Conservation (phyloP, 2,888 invertebrate genomes). For the Synergus laeviventris region DNA sequence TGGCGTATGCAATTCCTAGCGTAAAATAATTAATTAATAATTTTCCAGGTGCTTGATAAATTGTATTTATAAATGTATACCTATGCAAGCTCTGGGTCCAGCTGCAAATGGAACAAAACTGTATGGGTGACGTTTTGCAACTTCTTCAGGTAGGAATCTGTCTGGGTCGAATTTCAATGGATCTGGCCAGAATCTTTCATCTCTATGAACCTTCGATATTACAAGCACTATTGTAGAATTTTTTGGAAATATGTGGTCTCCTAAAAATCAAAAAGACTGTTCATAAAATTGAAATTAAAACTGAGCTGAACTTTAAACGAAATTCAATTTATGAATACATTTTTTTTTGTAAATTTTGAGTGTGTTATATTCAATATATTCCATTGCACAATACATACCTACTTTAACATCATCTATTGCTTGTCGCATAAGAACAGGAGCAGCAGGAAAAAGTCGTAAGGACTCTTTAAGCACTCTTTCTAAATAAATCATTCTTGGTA, state of each 20-base stretch:
- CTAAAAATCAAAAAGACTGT: no score
- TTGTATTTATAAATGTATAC: not conserved
- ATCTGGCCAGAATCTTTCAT: not conserved
- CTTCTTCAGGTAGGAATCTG: not conserved
- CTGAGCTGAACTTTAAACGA: no score
- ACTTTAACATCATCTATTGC: not conserved
- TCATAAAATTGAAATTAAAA: no score
- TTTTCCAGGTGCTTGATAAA: no score
- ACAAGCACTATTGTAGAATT: not conserved
- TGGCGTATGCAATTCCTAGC: not conserved
- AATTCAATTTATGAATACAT: no score
- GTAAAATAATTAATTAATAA: no score
- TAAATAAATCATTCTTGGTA: not conserved
- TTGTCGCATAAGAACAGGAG: not conserved
- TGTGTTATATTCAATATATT: no score
- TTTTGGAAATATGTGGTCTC: not conserved
- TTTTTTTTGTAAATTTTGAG: no score
- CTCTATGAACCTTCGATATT: not conserved
- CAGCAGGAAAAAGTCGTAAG: conserved; percentile 20
- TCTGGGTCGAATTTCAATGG: not conserved
- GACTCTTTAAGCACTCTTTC: not conserved
- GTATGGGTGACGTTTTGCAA: not conserved
- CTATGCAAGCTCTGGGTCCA: conserved; percentile 7
- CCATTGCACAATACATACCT: not conserved
- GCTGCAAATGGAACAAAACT: not conserved